Evolutionary conservation across 1,140 invertebrate species (phyloP).

Genomic region (Bombyx mandarina): DNA sequence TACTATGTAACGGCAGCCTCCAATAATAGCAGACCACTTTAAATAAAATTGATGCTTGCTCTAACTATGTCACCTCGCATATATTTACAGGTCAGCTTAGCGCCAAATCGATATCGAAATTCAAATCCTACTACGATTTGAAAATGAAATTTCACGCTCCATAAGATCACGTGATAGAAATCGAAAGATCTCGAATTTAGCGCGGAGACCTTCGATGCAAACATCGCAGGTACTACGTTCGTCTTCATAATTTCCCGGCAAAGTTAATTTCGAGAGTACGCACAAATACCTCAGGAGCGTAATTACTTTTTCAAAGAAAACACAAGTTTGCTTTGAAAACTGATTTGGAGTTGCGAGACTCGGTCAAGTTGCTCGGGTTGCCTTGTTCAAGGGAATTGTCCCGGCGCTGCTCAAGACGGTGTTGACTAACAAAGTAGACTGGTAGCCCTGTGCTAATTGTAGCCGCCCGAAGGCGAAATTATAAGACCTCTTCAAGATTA

Average conservation of each 20-base stretch:
- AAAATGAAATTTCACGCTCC: too few relatives aligned
- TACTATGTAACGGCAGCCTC: too few relatives aligned
- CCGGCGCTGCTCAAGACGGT: conserved; percentile 10
- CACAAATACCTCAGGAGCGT: conserved; percentile 1
- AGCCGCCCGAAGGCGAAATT: conserved; percentile 11
- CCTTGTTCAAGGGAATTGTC: not conserved
- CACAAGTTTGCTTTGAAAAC: conserved; percentile 9
- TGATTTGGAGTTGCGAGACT: conserved; percentile 7
- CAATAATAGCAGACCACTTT: too few relatives aligned
- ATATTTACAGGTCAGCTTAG: too few relatives aligned
- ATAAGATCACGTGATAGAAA: too few relatives aligned
- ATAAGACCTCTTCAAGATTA: conserved; percentile 16
- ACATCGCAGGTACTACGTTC: too few relatives aligned
- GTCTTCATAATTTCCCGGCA: not conserved
- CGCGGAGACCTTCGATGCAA: too few relatives aligned
- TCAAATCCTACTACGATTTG: too few relatives aligned
- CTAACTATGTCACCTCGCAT: too few relatives aligned
- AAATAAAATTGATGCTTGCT: too few relatives aligned
- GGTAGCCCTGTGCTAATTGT: conserved; percentile 12
- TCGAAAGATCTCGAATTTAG: too few relatives aligned
- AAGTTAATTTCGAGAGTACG: conserved; percentile 2
- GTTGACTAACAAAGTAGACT: conserved; percentile 13
- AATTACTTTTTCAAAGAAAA: conserved; percentile 12
- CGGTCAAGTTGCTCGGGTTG: conserved; percentile 1
- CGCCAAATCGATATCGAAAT: too few relatives aligned